Percentiles rank a stretch among this genome's conserved stretches.
Evolutionary conservation across 2,113 vertebrate species (phyloP).

Genomic region (Macaca fascicularis): T2T-MFA8v1.1 NC_088386.1:75954501-75955000

Average conservation of each 20-base stretch:
- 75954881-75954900: background rate
- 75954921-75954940: background rate
- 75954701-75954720: background rate
- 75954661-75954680: slow-evolving; percentile 15
- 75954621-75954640: background rate
- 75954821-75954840: background rate
- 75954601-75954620: slow-evolving; percentile 28
- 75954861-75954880: background rate
- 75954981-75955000: background rate
- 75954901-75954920: background rate
- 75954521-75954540: slow-evolving; percentile 27
- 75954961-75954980: background rate
- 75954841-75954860: background rate
- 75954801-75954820: background rate
- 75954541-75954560: background rate
- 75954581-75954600: background rate
- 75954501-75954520: background rate
- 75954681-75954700: background rate
- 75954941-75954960: background rate
- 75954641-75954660: background rate
- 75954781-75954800: background rate
- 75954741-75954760: background rate
- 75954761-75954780: background rate
- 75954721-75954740: background rate
- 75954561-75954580: background rate